Percentiles rank a stretch among this genome's conserved stretches.
Evolutionary conservation across 2,113 vertebrate species (phyloP).

Genomic region (Poeciliopsis prolifica): DNA sequence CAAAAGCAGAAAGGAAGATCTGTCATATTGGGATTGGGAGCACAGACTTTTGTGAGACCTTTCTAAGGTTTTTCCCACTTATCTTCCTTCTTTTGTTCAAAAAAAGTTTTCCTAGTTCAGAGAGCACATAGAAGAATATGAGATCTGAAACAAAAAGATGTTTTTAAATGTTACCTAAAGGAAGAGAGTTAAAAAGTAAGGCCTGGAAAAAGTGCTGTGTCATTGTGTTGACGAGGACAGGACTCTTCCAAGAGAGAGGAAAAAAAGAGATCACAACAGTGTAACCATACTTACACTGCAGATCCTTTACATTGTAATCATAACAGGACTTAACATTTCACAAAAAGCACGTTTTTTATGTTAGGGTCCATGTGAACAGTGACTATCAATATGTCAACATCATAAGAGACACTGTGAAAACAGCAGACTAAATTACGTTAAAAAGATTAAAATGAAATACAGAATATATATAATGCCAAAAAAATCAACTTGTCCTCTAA

Average conservation of each 20-base stretch:
- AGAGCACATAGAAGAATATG: background rate
- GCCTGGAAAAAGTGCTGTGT: no score
- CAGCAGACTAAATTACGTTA: no score
- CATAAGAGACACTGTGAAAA: no score
- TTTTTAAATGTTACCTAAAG: background rate
- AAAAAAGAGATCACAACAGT: no score
- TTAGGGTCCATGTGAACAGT: background rate
- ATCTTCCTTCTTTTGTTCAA: conserved; percentile 37
- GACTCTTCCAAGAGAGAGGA: no score
- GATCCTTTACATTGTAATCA: background rate
- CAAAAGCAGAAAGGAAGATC: conserved; percentile 43
- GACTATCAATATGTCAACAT: no score
- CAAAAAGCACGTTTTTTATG: background rate
- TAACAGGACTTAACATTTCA: background rate
- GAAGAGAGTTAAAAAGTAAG: background rate
- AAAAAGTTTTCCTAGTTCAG: conserved; percentile 12
- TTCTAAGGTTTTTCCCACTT: conserved; percentile 31
- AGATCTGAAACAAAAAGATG: conserved; percentile 16
- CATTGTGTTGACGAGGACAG: no score
- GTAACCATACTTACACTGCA: no score
- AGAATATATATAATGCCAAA: no score
- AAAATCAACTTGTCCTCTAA: no score
- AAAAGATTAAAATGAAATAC: no score
- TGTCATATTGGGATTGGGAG: conserved; percentile 27
- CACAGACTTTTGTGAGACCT: conserved; percentile 27